Evolutionary conservation across 2,797 vertebrate genomes (phyloP).

Genomic region (Prionace glauca): DNA sequence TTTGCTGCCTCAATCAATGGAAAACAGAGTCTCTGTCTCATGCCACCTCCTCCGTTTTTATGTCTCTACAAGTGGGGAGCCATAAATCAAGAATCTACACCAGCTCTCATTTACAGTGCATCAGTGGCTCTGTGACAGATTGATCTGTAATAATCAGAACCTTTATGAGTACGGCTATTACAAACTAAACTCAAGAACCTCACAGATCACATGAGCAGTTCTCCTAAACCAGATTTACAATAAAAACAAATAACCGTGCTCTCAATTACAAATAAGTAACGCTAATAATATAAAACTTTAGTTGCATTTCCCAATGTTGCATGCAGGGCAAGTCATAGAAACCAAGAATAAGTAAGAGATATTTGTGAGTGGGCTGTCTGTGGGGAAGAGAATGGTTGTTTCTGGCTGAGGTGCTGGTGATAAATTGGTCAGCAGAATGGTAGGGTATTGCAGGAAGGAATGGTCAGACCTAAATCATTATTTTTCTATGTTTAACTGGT

Average conservation of each 20-base stretch:
- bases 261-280: not conserved
- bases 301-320: conserved; percentile 46
- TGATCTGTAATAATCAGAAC: not conserved
- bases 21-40: not conserved
- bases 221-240: not conserved
- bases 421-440: not conserved
- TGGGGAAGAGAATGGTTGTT: not conserved
- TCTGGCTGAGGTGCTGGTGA: not conserved
- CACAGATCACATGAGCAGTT: not conserved
- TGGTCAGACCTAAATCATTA: not conserved
- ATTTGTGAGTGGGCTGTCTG: not conserved
- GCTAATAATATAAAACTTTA: not conserved
- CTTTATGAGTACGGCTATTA: not conserved
- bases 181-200: not conserved
- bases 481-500: not conserved
- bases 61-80: not conserved
- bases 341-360: not conserved
- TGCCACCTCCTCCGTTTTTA: not conserved
- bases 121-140: not conserved
- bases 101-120: not conserved
- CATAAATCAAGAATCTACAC: not conserved
- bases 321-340: conserved; percentile 40
- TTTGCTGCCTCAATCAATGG: not conserved
- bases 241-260: not conserved
- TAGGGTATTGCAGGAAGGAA: not conserved